These are phyloP conservation scores for Cebus imitator DNA, from an alignment of 2,113 vertebrate genomes.

Conservation along the genomic window DNA sequence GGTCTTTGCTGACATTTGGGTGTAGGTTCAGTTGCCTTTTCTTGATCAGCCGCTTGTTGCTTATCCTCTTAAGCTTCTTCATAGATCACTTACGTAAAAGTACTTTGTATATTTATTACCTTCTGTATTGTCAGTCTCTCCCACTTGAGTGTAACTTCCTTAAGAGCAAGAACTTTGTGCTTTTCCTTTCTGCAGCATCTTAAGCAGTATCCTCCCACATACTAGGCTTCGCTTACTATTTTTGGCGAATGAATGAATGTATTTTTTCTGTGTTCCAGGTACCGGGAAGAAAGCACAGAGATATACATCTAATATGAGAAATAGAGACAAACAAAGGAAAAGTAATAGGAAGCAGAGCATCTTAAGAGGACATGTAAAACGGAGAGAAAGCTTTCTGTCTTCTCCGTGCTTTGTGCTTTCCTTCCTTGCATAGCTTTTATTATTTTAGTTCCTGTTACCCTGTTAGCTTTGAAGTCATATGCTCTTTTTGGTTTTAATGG, in stretches of 20 bases:
- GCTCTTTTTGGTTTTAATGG: background rate
- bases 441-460: background rate
- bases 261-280: background rate
- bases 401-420: background rate
- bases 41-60: background rate
- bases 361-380: background rate
- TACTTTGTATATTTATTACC: background rate
- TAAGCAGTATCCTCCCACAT: background rate
- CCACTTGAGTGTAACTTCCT: too few species aligned
- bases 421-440: background rate
- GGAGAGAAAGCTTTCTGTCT: background rate
- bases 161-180: background rate
- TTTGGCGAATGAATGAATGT: background rate
- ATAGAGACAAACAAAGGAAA: background rate
- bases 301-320: background rate
- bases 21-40: background rate
- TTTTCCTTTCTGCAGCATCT: background rate
- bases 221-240: too few species aligned
- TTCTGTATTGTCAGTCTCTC: background rate
- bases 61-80: background rate
- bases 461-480: background rate
- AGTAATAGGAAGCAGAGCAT: background rate
- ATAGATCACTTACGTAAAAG: background rate
- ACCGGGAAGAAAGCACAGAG: background rate
- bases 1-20: too few species aligned